Percentiles rank a stretch among this genome's conserved stretches.
Evolutionary conservation across 2,113 vertebrate genomes (phyloP).

Genomic region (Colinus virginianus): DNA sequence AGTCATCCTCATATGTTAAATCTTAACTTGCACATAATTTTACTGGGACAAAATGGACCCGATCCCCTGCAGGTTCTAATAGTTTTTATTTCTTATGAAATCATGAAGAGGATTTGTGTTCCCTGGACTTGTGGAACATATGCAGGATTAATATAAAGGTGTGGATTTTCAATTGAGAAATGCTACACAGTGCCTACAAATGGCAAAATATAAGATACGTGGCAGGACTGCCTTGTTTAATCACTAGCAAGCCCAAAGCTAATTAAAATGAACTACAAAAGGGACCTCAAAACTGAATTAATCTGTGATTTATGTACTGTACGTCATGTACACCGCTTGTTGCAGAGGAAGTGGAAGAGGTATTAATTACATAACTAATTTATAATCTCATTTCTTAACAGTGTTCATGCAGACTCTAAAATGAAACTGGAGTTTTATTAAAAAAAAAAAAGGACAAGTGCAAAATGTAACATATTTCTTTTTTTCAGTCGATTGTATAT

Average conservation of each 20-base stretch:
- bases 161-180: constrained; percentile 28
- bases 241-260: constrained; percentile 28
- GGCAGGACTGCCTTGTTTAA: constrained; percentile 8
- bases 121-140: background rate
- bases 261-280: constrained; percentile 67
- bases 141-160: background rate
- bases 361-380: constrained; percentile 52
- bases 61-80: too few species aligned
- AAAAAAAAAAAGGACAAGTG: background rate
- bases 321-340: constrained; percentile 22
- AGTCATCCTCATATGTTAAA: background rate
- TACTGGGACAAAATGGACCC: background rate
- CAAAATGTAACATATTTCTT: background rate
- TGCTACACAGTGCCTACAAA: background rate
- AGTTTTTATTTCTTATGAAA: background rate
- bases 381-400: constrained; percentile 47
- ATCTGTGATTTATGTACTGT: constrained; percentile 58
- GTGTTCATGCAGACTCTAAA: background rate
- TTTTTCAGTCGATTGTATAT: background rate
- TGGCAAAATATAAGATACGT: background rate
- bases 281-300: constrained; percentile 60
- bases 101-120: background rate
- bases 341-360: constrained; percentile 41
- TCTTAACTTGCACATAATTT: background rate
- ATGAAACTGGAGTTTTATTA: background rate